These are phyloP conservation scores for Tenrec ecaudatus DNA, from an alignment of 2,113 vertebrate species.

Conservation along the genomic window DNA sequence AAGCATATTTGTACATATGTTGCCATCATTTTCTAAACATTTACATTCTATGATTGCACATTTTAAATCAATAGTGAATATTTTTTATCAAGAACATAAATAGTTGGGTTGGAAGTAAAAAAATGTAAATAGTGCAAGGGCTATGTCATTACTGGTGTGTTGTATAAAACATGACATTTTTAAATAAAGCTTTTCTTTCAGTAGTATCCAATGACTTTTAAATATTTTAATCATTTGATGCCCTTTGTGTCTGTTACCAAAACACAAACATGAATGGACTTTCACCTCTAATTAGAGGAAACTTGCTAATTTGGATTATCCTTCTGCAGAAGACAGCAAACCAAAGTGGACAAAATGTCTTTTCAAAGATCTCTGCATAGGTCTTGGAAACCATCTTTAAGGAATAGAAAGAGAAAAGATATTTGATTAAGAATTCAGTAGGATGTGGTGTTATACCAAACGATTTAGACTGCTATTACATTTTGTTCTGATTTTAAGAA, in stretches of 20 bases:
- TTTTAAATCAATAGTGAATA: conserved; percentile 25
- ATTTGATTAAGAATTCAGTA: conserved; percentile 51
- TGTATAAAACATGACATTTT: conserved; percentile 52
- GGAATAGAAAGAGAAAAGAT: neutral
- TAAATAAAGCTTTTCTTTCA: conserved; percentile 39
- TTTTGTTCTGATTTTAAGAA: conserved; percentile 28
- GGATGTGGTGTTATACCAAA: neutral
- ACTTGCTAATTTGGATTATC: neutral
- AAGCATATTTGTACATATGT: no score
- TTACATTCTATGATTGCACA: neutral
- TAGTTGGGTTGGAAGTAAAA: neutral
- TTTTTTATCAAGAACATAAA: conserved; percentile 48
- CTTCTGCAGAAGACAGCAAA: neutral
- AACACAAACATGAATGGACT: neutral
- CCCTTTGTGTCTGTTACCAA: conserved; percentile 46
- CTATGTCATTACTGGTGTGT: neutral
- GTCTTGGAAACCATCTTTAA: neutral
- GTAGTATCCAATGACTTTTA: neutral
- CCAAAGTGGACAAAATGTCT: conserved; percentile 4
- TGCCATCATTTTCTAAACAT: no score
- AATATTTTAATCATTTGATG: conserved; percentile 52
- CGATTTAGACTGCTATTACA: neutral
- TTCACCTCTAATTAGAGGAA: neutral
- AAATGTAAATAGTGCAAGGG: neutral
- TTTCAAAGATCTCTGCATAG: conserved; percentile 2